phyloP scores from a whole-genome alignment of 2,888 invertebrate genomes.

The Carpatolechia fugitivella region DNA sequence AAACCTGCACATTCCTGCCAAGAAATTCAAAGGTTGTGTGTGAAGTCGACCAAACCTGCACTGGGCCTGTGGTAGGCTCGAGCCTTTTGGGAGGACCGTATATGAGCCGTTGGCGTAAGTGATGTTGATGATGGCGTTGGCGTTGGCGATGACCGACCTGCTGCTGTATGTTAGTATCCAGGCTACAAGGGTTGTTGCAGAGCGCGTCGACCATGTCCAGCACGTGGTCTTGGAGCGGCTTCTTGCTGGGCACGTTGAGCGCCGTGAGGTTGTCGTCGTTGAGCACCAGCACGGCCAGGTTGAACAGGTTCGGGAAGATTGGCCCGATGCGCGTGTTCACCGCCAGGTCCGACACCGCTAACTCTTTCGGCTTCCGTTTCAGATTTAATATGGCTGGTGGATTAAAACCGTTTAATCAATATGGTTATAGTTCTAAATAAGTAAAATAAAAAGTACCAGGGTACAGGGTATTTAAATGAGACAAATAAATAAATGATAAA shows the following conservation, averaged over 20 bases:
- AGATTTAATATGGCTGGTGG: slow-evolving; percentile 70
- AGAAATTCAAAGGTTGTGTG: too few relatives aligned
- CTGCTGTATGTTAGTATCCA: slow-evolving; percentile 77
- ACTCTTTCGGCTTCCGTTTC: slow-evolving; percentile 68
- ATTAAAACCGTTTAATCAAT: not conserved
- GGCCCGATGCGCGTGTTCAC: slow-evolving; percentile 80
- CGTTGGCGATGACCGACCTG: slow-evolving; percentile 64
- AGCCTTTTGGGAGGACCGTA: too few relatives aligned
- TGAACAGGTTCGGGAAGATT: slow-evolving; percentile 80
- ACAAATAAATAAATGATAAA: too few relatives aligned
- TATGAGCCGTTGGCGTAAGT: too few relatives aligned
- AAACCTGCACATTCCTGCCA: too few relatives aligned
- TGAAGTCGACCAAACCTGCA: too few relatives aligned
- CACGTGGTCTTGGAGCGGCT: slow-evolving; percentile 66
- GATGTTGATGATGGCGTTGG: too few relatives aligned
- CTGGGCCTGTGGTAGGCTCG: too few relatives aligned
- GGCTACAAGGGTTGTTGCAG: slow-evolving; percentile 78
- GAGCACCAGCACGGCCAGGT: slow-evolving; percentile 77
- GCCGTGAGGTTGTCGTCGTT: slow-evolving; percentile 78
- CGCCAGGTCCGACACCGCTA: slow-evolving; percentile 77
- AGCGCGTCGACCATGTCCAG: slow-evolving; percentile 79
- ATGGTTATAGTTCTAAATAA: too few relatives aligned
- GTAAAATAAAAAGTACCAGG: too few relatives aligned
- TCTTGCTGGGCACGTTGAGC: slow-evolving; percentile 69
- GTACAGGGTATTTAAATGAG: too few relatives aligned